phyloP scores from a whole-genome alignment of 1,140 invertebrate genomes.

The Thereuonema tuberculata region DNA sequence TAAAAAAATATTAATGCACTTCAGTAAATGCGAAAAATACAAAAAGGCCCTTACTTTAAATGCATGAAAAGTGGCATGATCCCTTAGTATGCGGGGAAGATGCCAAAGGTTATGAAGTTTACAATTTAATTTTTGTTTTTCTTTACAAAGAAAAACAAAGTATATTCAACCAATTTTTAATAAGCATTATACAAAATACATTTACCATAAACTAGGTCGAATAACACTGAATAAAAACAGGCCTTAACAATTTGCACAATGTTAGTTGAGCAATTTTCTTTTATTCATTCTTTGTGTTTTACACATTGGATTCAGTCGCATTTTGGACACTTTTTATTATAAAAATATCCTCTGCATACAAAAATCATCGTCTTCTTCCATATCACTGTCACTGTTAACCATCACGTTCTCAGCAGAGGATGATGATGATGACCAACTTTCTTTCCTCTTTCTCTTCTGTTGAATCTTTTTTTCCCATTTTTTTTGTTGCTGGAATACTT shows the following conservation, averaged over 20 bases:
- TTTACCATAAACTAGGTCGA: neutral
- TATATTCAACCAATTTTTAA: neutral
- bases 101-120: neutral
- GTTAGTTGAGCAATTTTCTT: neutral
- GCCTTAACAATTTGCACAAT: neutral
- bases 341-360: neutral
- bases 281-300: neutral
- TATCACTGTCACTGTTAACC: neutral
- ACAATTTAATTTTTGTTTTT: too few relatives aligned
- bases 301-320: neutral
- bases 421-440: neutral
- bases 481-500: neutral
- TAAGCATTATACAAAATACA: neutral
- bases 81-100: neutral
- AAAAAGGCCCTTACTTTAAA: neutral
- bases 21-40: neutral
- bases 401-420: neutral
- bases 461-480: neutral
- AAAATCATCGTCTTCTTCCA: neutral
- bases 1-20: neutral
- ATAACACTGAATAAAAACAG: neutral
- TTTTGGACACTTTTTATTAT: neutral
- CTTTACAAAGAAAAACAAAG: neutral
- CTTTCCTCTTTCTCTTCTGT: neutral
- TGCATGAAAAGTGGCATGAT: neutral